Base-by-base conservation (phyloP, 2,888 invertebrate species). In the Chirona hameri region DNA sequence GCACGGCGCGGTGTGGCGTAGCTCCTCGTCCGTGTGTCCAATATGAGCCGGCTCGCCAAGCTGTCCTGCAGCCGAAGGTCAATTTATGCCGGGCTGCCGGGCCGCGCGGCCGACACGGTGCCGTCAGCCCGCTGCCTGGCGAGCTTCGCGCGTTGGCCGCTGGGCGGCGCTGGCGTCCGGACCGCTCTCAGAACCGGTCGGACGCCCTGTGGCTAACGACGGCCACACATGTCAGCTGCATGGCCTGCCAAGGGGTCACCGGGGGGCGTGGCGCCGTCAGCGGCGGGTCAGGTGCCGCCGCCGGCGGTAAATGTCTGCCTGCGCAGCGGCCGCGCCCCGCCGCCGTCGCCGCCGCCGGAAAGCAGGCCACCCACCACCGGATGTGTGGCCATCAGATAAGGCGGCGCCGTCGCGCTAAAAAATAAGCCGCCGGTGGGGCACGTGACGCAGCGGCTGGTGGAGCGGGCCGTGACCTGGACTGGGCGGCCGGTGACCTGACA, bases 231-330 rank as follows among this genome's bases (percentile, higher is more conserved):
- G 69, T 69, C 69, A 69, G 69, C 69, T 69, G 69, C 9, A 69
- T 69, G 69, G 69, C 69, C 69, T 69, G 29, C n/a, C 69, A 27
- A 69, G 69, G 29, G 69, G 69, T 69, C 69, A 69, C 69, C 69
- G 69, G 69, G 3, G 69, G n/a, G 69, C 29, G 29, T n/a, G n/a
- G n/a, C n/a, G 69, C n/a, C 69, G 15, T 29, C 69, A 69, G 29
- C 15, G 69, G n/a, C 14, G 15, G 69, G 29, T 29, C 69, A 29
- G 29, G 29, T 15, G 29, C 12, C 69, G 69, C 69, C 9, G 29
- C 69, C 27, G 29, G 69, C 15, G 29, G n/a, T 9, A 69, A 69
- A 69, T 29, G 29, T 27, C 69, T 14, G 29, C 7, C 29, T 69
- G 69, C n/a, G 69, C 27, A 10, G 69, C 14, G n/a, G 14, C 9